These are phyloP conservation scores for Resseliella maxima DNA, from an alignment of 2,888 invertebrate species.

Conservation along the genomic window DNA sequence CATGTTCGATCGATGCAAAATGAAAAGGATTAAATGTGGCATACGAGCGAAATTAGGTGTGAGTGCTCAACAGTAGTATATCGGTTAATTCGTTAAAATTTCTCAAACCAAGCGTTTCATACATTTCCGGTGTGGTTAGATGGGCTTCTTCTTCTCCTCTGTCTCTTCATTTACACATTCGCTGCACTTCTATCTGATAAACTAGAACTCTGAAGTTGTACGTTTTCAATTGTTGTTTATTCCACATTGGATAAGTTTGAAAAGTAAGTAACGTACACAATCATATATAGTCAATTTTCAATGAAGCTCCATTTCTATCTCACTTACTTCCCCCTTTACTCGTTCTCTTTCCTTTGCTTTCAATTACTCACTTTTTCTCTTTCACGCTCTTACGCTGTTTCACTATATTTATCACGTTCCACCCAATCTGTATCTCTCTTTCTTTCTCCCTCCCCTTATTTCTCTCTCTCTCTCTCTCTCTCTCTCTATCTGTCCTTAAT, in stretches of 20 bases:
- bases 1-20: not conserved
- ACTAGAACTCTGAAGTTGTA: not conserved
- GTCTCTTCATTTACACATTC: not conserved
- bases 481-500: not conserved
- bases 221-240: too few relatives aligned
- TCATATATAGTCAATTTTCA: too few relatives aligned
- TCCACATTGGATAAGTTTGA: too few relatives aligned
- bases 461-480: not conserved
- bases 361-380: too few relatives aligned
- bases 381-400: too few relatives aligned
- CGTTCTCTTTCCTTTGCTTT: too few relatives aligned
- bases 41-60: not conserved
- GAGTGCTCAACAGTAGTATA: not conserved
- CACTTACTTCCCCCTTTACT: too few relatives aligned
- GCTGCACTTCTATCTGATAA: not conserved
- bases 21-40: conserved; percentile 2
- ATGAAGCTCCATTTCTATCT: too few relatives aligned
- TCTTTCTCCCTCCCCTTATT: not conserved
- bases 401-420: not conserved
- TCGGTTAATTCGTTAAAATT: conserved; percentile 27
- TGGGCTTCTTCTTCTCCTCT: not conserved
- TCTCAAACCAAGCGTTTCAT: conserved; percentile 51
- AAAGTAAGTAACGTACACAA: too few relatives aligned
- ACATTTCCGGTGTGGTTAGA: conserved; percentile 27
- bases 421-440: not conserved